Conservation (phyloP, 2,113 vertebrate genomes). For the Capricornis sumatraensis region DNA sequence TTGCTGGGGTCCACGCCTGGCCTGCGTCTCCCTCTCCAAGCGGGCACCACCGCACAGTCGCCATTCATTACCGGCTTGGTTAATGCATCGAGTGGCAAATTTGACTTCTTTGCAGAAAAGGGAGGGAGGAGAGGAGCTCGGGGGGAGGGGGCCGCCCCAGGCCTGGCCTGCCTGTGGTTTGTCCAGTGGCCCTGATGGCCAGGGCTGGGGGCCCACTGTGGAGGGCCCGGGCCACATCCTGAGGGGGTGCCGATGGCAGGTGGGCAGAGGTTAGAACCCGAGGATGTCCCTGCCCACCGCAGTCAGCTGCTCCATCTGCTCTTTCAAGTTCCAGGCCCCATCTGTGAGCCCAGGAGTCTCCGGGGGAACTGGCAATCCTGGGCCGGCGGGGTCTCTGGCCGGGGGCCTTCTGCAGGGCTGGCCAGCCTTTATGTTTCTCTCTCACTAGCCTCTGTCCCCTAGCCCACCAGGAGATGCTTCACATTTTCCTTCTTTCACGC, state of each 20-base stretch:
- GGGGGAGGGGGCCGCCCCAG: neutral
- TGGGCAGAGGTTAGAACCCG: neutral
- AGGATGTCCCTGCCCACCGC: neutral
- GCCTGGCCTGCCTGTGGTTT: neutral
- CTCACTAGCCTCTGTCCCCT: neutral
- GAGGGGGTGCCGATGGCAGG: neutral
- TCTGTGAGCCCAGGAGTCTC: conserved; percentile 56
- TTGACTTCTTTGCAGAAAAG: conserved; percentile 59
- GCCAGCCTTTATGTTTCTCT: neutral
- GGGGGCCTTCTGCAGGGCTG: neutral
- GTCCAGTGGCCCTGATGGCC: neutral
- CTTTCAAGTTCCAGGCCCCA: conserved; percentile 39
- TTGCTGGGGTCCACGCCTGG: conserved; percentile 26
- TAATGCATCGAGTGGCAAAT: conserved; percentile 63
- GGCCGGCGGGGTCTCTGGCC: neutral
- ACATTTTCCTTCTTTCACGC: rapidly evolving
- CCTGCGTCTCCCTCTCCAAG: conserved; percentile 13
- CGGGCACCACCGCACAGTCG: conserved; percentile 45
- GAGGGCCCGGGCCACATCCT: neutral
- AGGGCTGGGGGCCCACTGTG: neutral
- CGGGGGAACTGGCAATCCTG: neutral
- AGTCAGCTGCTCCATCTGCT: conserved; percentile 63
- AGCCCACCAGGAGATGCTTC: neutral
- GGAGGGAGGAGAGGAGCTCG: neutral
- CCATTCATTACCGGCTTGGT: conserved; percentile 64